Evolutionary conservation across 1,140 invertebrate genomes (phyloP).

Genomic region (Leptestheria dahalacensis): DNA sequence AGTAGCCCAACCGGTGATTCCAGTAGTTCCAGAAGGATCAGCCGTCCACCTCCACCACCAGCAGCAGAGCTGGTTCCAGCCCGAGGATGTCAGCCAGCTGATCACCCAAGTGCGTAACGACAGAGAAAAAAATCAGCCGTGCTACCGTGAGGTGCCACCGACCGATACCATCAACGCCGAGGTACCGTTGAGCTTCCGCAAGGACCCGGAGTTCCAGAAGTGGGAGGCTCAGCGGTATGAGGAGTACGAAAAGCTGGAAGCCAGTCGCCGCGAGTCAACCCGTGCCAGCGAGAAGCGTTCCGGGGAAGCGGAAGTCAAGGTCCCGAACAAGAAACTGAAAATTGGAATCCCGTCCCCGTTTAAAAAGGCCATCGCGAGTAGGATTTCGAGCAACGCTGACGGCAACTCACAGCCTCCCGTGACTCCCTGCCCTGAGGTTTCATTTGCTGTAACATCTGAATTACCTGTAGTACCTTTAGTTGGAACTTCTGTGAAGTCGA

Average conservation of each 20-base stretch:
- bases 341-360: neutral
- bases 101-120: no score
- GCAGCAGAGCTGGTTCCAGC: no score
- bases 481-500: no score
- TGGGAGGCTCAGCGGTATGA: slow-evolving; percentile 10
- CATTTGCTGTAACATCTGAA: no score
- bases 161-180: slow-evolving; percentile 5
- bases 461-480: no score
- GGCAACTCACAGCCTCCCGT: no score
- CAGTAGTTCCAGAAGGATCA: no score
- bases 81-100: no score
- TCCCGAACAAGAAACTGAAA: neutral
- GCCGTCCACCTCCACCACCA: no score
- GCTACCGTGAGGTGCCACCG: slow-evolving; percentile 5
- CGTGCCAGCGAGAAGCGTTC: no score
- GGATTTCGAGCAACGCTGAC: no score
- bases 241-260: slow-evolving; percentile 5
- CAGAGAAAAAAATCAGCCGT: neutral
- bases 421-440: neutral
- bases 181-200: neutral
- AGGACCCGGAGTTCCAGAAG: slow-evolving; percentile 11
- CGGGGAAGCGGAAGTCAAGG: neutral
- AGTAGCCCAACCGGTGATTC: no score
- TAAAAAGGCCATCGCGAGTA: neutral
- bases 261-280: neutral